Percentiles rank a stretch among this genome's conserved stretches.
Conservation (phyloP, 2,888 invertebrate species). For the Nudaria mundana region DNA sequence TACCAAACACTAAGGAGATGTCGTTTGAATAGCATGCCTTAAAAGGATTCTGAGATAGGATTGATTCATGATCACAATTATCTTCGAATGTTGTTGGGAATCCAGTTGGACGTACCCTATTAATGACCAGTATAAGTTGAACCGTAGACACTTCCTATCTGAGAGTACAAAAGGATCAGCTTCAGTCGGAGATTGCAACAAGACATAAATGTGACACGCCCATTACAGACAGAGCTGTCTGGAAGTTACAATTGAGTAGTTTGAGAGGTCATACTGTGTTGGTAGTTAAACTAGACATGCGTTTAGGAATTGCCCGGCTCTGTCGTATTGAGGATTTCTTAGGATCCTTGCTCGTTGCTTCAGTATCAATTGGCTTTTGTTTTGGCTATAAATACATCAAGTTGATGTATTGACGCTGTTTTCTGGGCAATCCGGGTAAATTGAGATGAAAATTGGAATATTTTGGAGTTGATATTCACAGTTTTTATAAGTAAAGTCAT, state of each 20-base stretch:
- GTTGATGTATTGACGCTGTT: slow-evolving; percentile 40
- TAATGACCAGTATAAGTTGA: slow-evolving; percentile 39
- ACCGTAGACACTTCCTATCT: slow-evolving; percentile 16
- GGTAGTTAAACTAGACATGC: slow-evolving; percentile 41
- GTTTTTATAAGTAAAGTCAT: no score
- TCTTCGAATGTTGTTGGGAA: slow-evolving; percentile 65
- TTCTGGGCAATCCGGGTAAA: slow-evolving; percentile 18
- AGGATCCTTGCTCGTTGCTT: slow-evolving; percentile 43
- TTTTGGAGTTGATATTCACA: no score
- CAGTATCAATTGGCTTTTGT: slow-evolving; percentile 53
- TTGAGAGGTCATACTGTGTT: slow-evolving; percentile 25
- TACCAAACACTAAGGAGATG: slow-evolving; percentile 29
- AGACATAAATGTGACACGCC: slow-evolving; percentile 30
- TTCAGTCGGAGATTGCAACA: slow-evolving; percentile 20
- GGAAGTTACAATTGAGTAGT: slow-evolving; percentile 17
- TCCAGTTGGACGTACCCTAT: slow-evolving; percentile 43
- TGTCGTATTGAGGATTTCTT: slow-evolving; percentile 57
- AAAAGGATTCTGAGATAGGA: slow-evolving; percentile 62
- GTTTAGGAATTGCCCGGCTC: slow-evolving; percentile 45
- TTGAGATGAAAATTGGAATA: slow-evolving; percentile 7
- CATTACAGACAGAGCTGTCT: slow-evolving; percentile 27
- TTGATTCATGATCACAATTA: slow-evolving; percentile 78
- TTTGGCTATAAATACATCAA: slow-evolving; percentile 59
- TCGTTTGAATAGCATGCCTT: slow-evolving; percentile 39
- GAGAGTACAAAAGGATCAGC: slow-evolving; percentile 20